These are phyloP conservation scores for Potamilus streckersoni DNA, from an alignment of 1,140 invertebrate genomes.

Conservation along the genomic window DNA sequence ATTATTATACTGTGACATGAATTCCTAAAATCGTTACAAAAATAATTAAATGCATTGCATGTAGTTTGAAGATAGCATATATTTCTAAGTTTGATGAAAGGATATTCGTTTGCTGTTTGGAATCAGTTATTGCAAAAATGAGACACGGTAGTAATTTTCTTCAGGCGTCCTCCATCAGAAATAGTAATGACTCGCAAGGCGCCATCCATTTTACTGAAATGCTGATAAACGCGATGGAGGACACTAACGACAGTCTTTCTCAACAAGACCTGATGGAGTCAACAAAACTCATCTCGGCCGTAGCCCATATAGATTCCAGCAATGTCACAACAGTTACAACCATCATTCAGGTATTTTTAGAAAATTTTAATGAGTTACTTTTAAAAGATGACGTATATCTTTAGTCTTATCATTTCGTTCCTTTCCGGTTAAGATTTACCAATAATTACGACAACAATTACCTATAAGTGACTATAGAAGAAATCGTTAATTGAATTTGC, in stretches of 20 bases:
- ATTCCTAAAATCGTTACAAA: background rate
- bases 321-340: constrained; percentile 17
- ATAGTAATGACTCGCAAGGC: too few species aligned
- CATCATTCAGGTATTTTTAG: constrained; percentile 15
- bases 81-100: background rate
- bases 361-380: background rate
- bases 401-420: background rate
- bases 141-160: too few species aligned
- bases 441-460: background rate
- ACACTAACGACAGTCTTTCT: constrained; percentile 7
- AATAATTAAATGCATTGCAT: background rate
- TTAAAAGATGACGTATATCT: background rate
- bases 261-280: constrained; percentile 24
- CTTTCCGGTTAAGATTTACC: background rate
- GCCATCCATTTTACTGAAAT: constrained; percentile 17
- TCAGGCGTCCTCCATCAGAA: too few species aligned
- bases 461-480: background rate
- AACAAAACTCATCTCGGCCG: constrained; percentile 19
- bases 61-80: background rate
- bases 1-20: too few species aligned
- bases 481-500: background rate
- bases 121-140: too few species aligned
- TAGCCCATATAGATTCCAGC: constrained; percentile 8
- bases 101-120: too few species aligned
- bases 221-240: constrained; percentile 1